Evolutionary conservation across 2,113 vertebrate genomes (phyloP), one percentile per base, ranked within the genome.

Genomic region (Pedionomus torquatus): DNA sequence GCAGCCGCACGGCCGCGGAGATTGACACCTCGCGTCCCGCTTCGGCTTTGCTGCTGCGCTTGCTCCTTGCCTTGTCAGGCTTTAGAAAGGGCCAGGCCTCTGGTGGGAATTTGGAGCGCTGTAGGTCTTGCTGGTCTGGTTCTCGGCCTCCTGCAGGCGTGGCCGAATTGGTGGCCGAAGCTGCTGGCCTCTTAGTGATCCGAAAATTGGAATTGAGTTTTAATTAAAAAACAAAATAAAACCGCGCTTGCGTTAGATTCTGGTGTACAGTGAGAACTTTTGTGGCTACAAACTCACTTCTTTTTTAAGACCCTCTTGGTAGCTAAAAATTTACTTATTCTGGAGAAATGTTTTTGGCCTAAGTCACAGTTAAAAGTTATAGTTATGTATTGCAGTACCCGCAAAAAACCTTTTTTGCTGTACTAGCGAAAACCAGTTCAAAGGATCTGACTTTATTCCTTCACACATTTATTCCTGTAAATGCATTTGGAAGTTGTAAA

Each of bases 41-140:
- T 10, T 4, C 1, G 44, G 19, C 37, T 15, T 3, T 9, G 1
- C 20, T 3, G 52, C 11, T 10, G 0, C 33, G 0, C 35, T 4
- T 10, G 33, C 4, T 2, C 15, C 35, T 8, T 8, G 7, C 37
- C 24, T 1, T 11, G 33, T 13, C 2, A 10, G 31, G 60, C 33
- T 0, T 3, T 13, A 6, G 44, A 2, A 25, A 6, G 15, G 23
- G 64, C 10, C 51, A 0, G 72, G 41, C 18, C 31, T 4, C 33
- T 2, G 0, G 13, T 2, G 63, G 17, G 14, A 11, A 1, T 13
- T 11, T 10, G 21, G 2, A 1, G 11, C 26, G 81, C 39, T 7
- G 8, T 5, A 5, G 39, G 41, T 8, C 15, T 43, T 43, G 41
- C 6, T 44, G 43, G 43, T 44, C 13, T 44, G 18, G 41, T 24